Percentiles rank a stretch among this genome's conserved stretches.
Evolutionary conservation across 2,888 invertebrate genomes (phyloP).

Genomic region (Drosophila flavopinicola): DNA sequence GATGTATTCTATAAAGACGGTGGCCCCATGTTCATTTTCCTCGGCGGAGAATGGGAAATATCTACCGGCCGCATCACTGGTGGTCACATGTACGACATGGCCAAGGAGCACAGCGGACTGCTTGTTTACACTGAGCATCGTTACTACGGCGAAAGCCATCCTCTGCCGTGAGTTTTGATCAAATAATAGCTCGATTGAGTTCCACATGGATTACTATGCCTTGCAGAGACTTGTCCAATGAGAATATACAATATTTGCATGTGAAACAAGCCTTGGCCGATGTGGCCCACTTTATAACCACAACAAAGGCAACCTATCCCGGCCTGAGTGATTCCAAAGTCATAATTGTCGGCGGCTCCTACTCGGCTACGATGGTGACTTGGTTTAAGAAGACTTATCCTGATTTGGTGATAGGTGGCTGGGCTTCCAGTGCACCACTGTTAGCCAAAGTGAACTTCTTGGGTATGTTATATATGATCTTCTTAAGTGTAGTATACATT

Average conservation of each 20-base stretch:
- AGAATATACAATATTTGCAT: constrained; percentile 87
- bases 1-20: constrained; percentile 84
- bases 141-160: constrained; percentile 91
- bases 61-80: constrained; percentile 85
- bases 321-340: constrained; percentile 83
- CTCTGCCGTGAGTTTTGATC: constrained; percentile 86
- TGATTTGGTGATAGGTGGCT: constrained; percentile 86
- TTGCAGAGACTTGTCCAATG: constrained; percentile 85
- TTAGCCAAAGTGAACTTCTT: constrained; percentile 87
- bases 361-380: constrained; percentile 88
- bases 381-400: constrained; percentile 89
- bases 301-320: constrained; percentile 83
- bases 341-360: constrained; percentile 88
- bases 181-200: background rate
- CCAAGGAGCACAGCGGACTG: constrained; percentile 86
- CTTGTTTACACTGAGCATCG: constrained; percentile 92
- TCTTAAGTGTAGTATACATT: too few relatives aligned
- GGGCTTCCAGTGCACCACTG: constrained; percentile 89
- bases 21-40: constrained; percentile 87
- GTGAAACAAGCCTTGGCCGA: constrained; percentile 89
- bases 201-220: background rate
- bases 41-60: constrained; percentile 90
- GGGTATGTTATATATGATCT: constrained; percentile 77
- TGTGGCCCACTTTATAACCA: constrained; percentile 87
- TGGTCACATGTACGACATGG: constrained; percentile 88